Evolutionary conservation across 1,140 invertebrate genomes (phyloP).

Genomic region (Drosophila ananassae): DNA sequence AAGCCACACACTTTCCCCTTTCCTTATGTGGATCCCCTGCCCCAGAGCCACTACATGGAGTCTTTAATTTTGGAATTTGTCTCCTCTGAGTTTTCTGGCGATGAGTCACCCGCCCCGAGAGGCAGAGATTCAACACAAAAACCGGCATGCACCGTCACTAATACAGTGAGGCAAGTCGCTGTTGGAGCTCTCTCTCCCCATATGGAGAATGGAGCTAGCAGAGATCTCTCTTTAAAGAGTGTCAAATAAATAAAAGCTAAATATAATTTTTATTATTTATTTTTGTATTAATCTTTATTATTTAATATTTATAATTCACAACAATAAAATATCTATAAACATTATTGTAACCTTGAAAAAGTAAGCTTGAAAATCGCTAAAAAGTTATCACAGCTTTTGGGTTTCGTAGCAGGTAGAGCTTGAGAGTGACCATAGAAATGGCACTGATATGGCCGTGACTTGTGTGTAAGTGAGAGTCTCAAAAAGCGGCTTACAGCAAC

Average conservation of each 20-base stretch:
- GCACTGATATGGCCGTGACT: not conserved
- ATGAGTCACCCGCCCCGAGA: slow-evolving; percentile 39
- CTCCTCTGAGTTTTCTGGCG: slow-evolving; percentile 12
- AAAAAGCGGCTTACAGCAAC: not conserved
- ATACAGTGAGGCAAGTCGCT: slow-evolving; percentile 12
- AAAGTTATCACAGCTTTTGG: not conserved
- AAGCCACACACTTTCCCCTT: not conserved
- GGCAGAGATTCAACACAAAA: slow-evolving; percentile 24
- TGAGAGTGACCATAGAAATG: not conserved
- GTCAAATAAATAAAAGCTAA: not conserved
- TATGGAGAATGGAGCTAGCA: not conserved
- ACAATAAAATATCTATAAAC: not conserved
- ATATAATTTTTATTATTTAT: not conserved
- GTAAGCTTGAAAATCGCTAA: not conserved
- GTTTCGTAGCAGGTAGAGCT: not conserved
- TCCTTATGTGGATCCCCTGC: not conserved
- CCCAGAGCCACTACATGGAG: not conserved
- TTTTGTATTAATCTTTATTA: too few relatives aligned
- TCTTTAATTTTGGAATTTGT: slow-evolving; percentile 50
- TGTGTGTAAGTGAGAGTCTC: slow-evolving; percentile 6
- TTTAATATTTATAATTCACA: not conserved
- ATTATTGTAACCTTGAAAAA: not conserved
- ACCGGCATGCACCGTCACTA: slow-evolving; percentile 49
- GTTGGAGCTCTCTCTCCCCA: slow-evolving; percentile 18
- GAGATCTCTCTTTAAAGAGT: not conserved